Percentiles rank a stretch among this genome's conserved stretches.
phyloP scores from a whole-genome alignment of 2,888 invertebrate genomes.

The Lepetodrilus schrolli region DNA sequence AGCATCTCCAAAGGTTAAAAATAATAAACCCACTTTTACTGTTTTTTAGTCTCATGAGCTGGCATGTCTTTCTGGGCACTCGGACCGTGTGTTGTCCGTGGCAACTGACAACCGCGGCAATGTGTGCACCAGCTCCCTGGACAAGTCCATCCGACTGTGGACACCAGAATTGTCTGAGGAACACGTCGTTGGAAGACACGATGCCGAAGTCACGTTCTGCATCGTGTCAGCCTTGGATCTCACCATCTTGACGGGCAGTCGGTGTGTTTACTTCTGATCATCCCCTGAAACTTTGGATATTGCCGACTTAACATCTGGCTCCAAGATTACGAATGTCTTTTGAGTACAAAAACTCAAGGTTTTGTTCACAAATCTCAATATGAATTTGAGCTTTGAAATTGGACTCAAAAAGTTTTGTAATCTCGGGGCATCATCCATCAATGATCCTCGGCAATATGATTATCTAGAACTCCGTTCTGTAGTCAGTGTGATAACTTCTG shows the following conservation, averaged over 20 bases:
- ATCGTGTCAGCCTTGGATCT: conserved; percentile 32
- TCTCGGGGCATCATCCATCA: too few species aligned
- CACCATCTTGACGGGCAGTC: conserved; percentile 57
- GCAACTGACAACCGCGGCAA: conserved; percentile 55
- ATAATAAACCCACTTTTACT: too few species aligned
- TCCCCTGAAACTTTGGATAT: neutral
- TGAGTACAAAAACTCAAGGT: neutral
- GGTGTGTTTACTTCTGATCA: too few species aligned
- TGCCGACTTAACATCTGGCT: neutral
- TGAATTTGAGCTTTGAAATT: too few species aligned
- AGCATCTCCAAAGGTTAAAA: too few species aligned
- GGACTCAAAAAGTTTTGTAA: too few species aligned
- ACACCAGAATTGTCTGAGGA: conserved; percentile 48
- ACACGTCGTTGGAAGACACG: conserved; percentile 49
- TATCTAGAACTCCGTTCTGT: too few species aligned
- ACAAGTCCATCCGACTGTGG: conserved; percentile 69
- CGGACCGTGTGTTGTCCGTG: conserved; percentile 67
- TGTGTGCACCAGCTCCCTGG: conserved; percentile 65
- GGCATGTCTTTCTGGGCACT: conserved; percentile 69
- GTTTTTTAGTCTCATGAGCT: conserved; percentile 67
- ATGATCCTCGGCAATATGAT: too few species aligned
- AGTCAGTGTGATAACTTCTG: too few species aligned
- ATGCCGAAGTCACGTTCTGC: conserved; percentile 61
- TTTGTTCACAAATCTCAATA: neutral
- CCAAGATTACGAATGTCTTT: neutral